phyloP scores from a whole-genome alignment of 2,888 invertebrate genomes.

The Volucella inanis region DNA sequence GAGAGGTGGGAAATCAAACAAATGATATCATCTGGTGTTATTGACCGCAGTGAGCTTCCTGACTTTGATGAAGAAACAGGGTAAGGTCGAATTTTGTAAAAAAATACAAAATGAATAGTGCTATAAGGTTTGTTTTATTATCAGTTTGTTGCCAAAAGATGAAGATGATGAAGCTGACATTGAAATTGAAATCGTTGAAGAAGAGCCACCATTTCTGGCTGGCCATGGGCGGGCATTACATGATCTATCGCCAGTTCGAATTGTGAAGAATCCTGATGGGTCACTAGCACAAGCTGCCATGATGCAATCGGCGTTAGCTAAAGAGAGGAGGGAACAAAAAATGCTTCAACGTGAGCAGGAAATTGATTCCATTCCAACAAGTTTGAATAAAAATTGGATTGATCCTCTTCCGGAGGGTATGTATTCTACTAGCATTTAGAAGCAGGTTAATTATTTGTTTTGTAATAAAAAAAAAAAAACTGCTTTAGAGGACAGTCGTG shows the following conservation, averaged over 20 bases:
- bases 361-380: slow-evolving; percentile 92
- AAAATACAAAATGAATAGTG: background rate
- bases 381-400: slow-evolving; percentile 96
- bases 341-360: slow-evolving; percentile 97
- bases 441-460: background rate
- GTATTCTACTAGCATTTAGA: background rate
- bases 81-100: slow-evolving; percentile 79
- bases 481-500: slow-evolving; percentile 86
- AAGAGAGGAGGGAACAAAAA: slow-evolving; percentile 97
- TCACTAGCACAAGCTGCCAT: slow-evolving; percentile 99
- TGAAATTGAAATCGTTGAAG: slow-evolving; percentile 99
- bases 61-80: slow-evolving; percentile 99
- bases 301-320: slow-evolving; percentile 99
- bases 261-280: slow-evolving; percentile 99
- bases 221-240: slow-evolving; percentile 96
- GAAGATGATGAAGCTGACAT: slow-evolving; percentile 98
- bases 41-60: slow-evolving; percentile 96
- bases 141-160: slow-evolving; percentile 90
- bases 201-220: slow-evolving; percentile 97
- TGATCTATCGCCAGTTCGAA: slow-evolving; percentile 96
- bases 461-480: background rate
- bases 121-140: background rate
- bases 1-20: slow-evolving; percentile 99
- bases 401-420: slow-evolving; percentile 95
- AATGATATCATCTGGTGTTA: slow-evolving; percentile 96